These are phyloP conservation scores for Danio tinwini DNA, from an alignment of 2,797 vertebrate genomes.

Conservation along the genomic window DNA sequence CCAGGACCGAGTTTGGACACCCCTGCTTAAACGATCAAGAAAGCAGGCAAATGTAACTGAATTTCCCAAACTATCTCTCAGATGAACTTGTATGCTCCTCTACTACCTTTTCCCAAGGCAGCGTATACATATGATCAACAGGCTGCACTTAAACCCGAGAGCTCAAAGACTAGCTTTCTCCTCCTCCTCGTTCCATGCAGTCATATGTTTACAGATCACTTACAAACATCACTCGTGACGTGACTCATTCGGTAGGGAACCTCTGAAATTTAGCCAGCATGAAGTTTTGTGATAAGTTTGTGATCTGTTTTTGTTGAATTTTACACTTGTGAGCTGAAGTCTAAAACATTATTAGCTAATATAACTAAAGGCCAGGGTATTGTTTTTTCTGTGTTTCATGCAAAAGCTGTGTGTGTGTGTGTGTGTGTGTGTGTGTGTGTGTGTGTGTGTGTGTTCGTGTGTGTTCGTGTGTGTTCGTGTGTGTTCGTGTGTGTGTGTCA, in stretches of 20 bases:
- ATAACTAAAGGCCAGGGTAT: background rate
- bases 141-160: background rate
- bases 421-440: too few relatives aligned
- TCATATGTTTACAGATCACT: slow-evolving; percentile 23
- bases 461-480: too few relatives aligned
- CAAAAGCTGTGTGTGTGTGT: too few relatives aligned
- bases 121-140: background rate
- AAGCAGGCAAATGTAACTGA: background rate
- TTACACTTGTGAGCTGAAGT: background rate
- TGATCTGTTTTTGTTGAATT: background rate
- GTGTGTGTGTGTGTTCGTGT: too few relatives aligned
- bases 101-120: background rate
- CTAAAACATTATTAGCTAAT: background rate
- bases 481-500: too few relatives aligned
- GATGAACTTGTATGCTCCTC: background rate
- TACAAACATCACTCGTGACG: slow-evolving; percentile 10
- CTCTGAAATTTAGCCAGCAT: background rate
- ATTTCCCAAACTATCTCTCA: slow-evolving; percentile 1
- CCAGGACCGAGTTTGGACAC: too few relatives aligned
- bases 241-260: slow-evolving; percentile 12
- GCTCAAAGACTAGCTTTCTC: background rate
- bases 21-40: background rate
- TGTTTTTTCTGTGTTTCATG: too few relatives aligned
- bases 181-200: slow-evolving; percentile 16
- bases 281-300: background rate